Base-by-base conservation (phyloP, 2,797 vertebrate genomes). In the Sebastes wilsoni region DNA sequence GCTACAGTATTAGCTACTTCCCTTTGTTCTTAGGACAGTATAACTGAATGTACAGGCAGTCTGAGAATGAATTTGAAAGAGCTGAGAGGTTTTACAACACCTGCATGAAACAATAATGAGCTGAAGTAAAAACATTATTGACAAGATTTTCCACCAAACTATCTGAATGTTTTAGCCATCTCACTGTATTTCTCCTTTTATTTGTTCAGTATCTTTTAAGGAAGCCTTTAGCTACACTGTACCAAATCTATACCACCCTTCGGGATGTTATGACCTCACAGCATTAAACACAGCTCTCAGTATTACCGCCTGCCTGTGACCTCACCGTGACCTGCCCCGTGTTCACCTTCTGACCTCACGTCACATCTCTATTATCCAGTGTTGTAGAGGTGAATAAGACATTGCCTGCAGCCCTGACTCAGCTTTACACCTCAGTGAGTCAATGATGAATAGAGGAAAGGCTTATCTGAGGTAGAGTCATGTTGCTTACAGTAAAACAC, bases 301-400 rank as follows among this genome's bases (percentile, higher is more conserved):
- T 12, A 12, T 13, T 16, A 54, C 14, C 28, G n/a, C n/a, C 22
- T n/a, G 8, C 23, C 58, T 12, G 36, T 10, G 20, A n/a, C 0
- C 49, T 52, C 14, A 18, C 0, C 18, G 46, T 49, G 46, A 49
- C 46, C 46, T 49, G 46, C 46, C 49, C 8, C 4, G 49, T 13
- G 58, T 22, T 78, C 27, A 68, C 79, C 71, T 79, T 52, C 12
- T 77, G 74, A 82, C 78, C 78, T 64, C 58, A 18, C 58, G 22
- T 69, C 54, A 32, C 20, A 56, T 56, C 66, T 70, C 70, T 56
- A 36, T 66, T 42, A 74, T 66, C 36, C 60, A 2, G 36, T 27
- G 8, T 2, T 55, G 25, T 27, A 3, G 11, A 27, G 32, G 58
- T 27, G 49, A 46, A 54, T 22, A 56, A 81, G 61, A 65, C 61